phyloP scores from a whole-genome alignment of 37 sponge, comb jelly and placozoan species.

The Chondrilla cf. caribensis region DNA sequence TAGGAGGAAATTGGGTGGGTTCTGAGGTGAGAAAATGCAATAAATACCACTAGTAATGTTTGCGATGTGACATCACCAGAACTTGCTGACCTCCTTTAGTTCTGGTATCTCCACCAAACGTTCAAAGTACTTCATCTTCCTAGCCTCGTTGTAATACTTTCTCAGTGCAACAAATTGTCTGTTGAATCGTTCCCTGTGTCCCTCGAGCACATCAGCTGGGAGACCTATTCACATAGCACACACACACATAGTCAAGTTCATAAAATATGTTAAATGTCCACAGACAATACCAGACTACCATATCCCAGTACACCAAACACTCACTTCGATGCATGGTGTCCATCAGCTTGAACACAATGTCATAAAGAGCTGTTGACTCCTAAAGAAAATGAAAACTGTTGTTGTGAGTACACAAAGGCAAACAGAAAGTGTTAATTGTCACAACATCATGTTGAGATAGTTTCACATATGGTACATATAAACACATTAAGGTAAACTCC shows the following conservation, averaged over 20 bases:
- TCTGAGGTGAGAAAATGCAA: constrained; percentile 9
- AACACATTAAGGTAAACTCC: too few relatives aligned
- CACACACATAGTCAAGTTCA: neutral
- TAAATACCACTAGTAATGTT: neutral
- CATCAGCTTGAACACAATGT: constrained; percentile 79
- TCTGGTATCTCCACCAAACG: constrained; percentile 69
- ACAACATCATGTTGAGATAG: too few relatives aligned
- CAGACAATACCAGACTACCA: too few relatives aligned
- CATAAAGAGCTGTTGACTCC: constrained; percentile 84
- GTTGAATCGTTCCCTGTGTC: constrained; percentile 89
- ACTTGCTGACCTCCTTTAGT: constrained; percentile 51
- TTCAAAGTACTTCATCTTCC: constrained; percentile 73
- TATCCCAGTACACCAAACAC: neutral
- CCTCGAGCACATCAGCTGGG: constrained; percentile 75
- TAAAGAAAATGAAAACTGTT: too few relatives aligned
- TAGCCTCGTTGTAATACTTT: constrained; percentile 72
- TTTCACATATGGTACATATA: too few relatives aligned
- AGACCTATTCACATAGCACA: constrained; percentile 43
- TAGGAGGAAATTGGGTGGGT: constrained; percentile 68
- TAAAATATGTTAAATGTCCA: neutral
- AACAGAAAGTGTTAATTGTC: too few relatives aligned
- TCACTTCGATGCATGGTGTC: constrained; percentile 72
- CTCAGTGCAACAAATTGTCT: constrained; percentile 82
- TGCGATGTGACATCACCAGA: neutral
- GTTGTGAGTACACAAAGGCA: too few relatives aligned